Conservation (phyloP, 2,797 vertebrate species). For the Sternarchorhynchus goeldii region DNA sequence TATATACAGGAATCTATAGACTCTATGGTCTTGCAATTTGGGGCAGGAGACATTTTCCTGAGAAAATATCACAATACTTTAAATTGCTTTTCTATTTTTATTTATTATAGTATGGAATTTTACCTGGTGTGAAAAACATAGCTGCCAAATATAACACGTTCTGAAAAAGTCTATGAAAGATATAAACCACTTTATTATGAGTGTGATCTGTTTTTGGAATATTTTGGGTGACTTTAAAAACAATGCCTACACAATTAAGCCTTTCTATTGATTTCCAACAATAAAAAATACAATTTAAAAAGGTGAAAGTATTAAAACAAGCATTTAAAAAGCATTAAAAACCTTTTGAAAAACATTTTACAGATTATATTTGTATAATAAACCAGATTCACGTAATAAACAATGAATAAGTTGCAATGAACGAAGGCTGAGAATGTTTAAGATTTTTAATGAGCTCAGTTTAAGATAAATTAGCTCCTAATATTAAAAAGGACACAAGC, state of each 20-base stretch:
- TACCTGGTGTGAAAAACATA: constrained; percentile 29
- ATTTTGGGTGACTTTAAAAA: constrained; percentile 24
- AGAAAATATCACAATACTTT: constrained; percentile 36
- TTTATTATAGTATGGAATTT: constrained; percentile 43
- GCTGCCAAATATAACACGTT: constrained; percentile 16
- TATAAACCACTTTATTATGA: constrained; percentile 14
- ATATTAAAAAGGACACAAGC: constrained; percentile 28
- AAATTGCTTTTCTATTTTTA: constrained; percentile 33
- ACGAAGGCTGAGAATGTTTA: neutral
- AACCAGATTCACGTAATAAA: neutral
- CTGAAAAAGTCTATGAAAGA: neutral
- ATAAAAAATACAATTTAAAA: neutral
- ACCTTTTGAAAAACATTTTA: neutral
- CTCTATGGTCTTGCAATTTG: constrained; percentile 30
- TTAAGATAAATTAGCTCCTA: constrained; percentile 26
- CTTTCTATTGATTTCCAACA: constrained; percentile 21
- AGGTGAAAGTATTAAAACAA: neutral
- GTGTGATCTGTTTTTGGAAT: constrained; percentile 32
- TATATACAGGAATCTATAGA: constrained; percentile 26
- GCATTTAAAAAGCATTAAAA: constrained; percentile 3
- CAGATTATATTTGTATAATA: neutral
- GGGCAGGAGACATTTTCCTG: constrained; percentile 18
- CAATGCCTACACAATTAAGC: constrained; percentile 20
- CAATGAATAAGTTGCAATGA: neutral
- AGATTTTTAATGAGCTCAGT: neutral